phyloP scores from a whole-genome alignment of 2,113 vertebrate genomes.

The Scalopus aquaticus region DNA sequence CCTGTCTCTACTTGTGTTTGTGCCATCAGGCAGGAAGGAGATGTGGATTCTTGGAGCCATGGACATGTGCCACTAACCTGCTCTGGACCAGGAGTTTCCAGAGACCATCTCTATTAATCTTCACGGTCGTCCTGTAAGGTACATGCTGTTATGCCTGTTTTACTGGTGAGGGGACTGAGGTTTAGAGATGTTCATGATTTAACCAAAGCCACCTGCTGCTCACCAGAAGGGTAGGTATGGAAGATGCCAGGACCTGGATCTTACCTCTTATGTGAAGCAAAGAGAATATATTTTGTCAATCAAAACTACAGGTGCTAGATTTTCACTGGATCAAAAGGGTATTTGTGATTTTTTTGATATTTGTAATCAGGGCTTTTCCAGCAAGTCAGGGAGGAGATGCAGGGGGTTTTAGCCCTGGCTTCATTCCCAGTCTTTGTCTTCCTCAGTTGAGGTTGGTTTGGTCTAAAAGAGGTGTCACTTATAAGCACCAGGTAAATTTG shows the following conservation, averaged over 20 bases:
- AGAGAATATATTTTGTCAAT: background rate
- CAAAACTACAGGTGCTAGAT: background rate
- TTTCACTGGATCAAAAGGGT: background rate
- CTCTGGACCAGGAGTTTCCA: background rate
- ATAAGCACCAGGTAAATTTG: background rate
- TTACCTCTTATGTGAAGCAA: background rate
- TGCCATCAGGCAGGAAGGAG: background rate
- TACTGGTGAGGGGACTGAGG: background rate
- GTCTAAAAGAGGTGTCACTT: background rate
- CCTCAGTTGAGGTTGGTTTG: background rate
- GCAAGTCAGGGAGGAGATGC: background rate
- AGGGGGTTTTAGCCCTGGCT: background rate
- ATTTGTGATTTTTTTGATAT: background rate
- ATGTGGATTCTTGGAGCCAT: background rate
- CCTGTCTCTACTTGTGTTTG: background rate
- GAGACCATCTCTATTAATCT: background rate
- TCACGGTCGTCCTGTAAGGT: background rate
- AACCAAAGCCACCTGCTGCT: background rate
- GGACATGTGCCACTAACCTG: background rate
- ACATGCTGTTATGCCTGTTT: background rate
- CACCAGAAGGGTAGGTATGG: background rate
- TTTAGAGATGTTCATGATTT: background rate
- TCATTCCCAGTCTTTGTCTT: background rate
- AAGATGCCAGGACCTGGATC: background rate
- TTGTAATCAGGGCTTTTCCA: background rate